Percentiles rank a stretch among this genome's conserved stretches.
These are phyloP conservation scores for Sminthurinus aureus DNA, from an alignment of 2,888 invertebrate species.

Conservation along the genomic window DNA sequence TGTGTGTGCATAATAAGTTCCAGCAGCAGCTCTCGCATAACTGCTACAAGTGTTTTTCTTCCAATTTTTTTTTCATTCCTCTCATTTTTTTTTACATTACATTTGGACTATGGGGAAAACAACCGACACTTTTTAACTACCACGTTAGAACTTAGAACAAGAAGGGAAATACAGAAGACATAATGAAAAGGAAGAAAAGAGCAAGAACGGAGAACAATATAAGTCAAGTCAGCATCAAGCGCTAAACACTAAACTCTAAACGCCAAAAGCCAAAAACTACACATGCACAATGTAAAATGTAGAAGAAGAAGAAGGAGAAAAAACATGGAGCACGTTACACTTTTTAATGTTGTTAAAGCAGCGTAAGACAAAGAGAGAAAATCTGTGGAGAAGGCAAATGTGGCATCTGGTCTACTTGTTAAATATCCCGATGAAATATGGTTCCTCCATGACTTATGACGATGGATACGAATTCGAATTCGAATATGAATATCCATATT, in stretches of 20 bases:
- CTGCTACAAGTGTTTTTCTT: constrained; percentile 6
- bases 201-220: no score
- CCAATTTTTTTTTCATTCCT: background rate
- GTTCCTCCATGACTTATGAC: constrained; percentile 24
- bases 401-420: constrained; percentile 26
- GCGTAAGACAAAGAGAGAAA: background rate
- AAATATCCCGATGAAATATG: constrained; percentile 36
- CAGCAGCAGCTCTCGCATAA: background rate
- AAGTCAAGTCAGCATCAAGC: background rate
- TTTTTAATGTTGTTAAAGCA: background rate
- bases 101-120: no score
- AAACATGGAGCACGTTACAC: no score
- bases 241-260: background rate
- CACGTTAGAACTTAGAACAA: background rate
- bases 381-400: background rate
- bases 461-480: background rate
- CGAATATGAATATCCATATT: no score
- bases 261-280: background rate
- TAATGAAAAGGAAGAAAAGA: background rate
- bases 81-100: background rate
- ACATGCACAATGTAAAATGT: background rate
- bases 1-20: no score
- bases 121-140: no score
- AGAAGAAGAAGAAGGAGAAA: background rate
- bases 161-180: background rate